Evolutionary conservation across 2,113 vertebrate genomes (phyloP), one percentile per base, ranked within the genome.

Genomic region (Pogonocichla stellata): DNA sequence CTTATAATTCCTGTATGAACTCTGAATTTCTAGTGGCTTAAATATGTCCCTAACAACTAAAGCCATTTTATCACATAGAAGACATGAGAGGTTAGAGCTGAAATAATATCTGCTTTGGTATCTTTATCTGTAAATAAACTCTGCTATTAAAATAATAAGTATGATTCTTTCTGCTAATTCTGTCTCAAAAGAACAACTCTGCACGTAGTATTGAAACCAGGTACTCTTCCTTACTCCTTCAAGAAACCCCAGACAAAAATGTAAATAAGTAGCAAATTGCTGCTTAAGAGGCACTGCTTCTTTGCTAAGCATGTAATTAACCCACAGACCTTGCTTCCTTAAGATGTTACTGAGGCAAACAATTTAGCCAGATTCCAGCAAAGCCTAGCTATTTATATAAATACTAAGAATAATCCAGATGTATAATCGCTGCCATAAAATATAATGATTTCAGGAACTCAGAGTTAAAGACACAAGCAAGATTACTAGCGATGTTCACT

Each of bases 301-400:
- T 89, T 80, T 69, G 69, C 34, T 90, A 85, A 95, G 62, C 65
- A 50, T 69, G 66, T 12, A 34, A 90, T 92, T 95, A 92, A 88
- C 73, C 73, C 80, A 6, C 43, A 45, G 42, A 90, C 71, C 57
- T 91, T 69, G 40, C 57, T 91, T 65, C 42, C 33, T 61, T 72
- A 75, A 77, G 62, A 50, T 70, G 75, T 82, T 93, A 73, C 42
- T 38, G 57, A 87, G 62, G 70, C 31, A 94, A 95, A 89, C 29
- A 45, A 33, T 81, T 85, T 58, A 87, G 50, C 11, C 19, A 73
- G 69, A 74, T 86, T 91, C 56, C 66, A 86, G 65, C 51, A 89
- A 91, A 92, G 34, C 65, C 54, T 75, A 69, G 26, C 23, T 95
- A 53, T 89, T 87, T 87, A 42, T 85, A 72, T 50, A 75, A 96